Conservation (phyloP, 2,888 invertebrate genomes). For the Drosophila birchii region DNA sequence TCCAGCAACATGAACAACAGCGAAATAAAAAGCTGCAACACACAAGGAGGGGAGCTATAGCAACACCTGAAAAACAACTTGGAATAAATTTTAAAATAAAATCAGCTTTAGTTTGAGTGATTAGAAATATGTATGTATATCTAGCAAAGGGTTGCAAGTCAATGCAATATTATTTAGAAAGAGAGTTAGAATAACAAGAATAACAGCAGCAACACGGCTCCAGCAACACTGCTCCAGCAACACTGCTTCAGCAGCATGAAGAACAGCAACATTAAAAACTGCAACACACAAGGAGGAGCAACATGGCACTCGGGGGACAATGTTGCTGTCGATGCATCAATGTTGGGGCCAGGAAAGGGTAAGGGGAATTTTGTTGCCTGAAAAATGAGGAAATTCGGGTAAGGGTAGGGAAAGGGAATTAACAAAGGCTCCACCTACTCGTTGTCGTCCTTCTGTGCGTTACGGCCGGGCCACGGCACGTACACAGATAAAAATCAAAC, state of each 20-base stretch:
- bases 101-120: too few species aligned
- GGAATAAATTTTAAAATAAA: too few species aligned
- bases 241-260: not conserved
- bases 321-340: conserved; percentile 73
- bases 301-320: conserved; percentile 61
- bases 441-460: conserved; percentile 10
- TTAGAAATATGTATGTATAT: too few species aligned
- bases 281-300: conserved; percentile 12
- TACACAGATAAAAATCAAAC: conserved; percentile 72
- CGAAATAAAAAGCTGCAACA: conserved; percentile 33
- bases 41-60: not conserved
- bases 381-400: not conserved
- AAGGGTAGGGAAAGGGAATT: not conserved
- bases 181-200: too few species aligned
- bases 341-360: conserved; percentile 30
- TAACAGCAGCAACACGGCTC: too few species aligned
- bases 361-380: not conserved
- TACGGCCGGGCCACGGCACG: conserved; percentile 57
- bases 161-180: too few species aligned
- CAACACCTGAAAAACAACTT: conserved; percentile 24
- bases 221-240: conserved; percentile 9
- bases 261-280: conserved; percentile 26
- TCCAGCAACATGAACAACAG: conserved; percentile 19
- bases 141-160: too few species aligned
- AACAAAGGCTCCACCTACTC: not conserved